phyloP scores from a whole-genome alignment of 2,888 invertebrate species.

The Ganaspis brasiliensis region DNA sequence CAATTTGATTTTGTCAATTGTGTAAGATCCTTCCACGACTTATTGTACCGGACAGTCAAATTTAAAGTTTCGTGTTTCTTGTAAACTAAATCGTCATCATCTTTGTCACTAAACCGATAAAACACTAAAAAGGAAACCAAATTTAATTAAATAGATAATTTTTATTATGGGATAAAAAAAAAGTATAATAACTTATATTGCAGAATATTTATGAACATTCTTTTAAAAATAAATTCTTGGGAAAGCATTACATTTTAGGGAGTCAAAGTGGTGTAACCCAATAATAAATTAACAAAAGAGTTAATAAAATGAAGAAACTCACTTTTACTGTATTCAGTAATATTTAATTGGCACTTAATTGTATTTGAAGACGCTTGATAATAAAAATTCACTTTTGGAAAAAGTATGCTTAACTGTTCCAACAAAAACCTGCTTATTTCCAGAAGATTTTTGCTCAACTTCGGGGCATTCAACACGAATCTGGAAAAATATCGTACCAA shows the following conservation, averaged over 20 bases:
- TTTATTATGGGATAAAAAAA: too few relatives aligned
- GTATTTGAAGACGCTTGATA: slow-evolving; percentile 73
- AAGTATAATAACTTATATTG: too few relatives aligned
- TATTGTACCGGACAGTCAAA: slow-evolving; percentile 84
- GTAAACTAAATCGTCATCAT: slow-evolving; percentile 73
- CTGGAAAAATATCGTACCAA: slow-evolving; percentile 79
- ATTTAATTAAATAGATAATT: background rate
- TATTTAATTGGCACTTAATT: slow-evolving; percentile 84
- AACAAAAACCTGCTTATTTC: slow-evolving; percentile 84
- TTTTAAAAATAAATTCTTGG: too few relatives aligned
- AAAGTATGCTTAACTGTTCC: slow-evolving; percentile 82
- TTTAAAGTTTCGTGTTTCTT: slow-evolving; percentile 83
- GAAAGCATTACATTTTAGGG: too few relatives aligned
- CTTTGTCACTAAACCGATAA: slow-evolving; percentile 78
- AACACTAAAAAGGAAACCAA: slow-evolving; percentile 67
- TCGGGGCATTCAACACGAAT: slow-evolving; percentile 87
- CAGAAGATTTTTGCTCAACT: slow-evolving; percentile 85
- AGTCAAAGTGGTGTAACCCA: too few relatives aligned
- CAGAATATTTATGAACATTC: too few relatives aligned
- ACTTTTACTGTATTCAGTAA: slow-evolving; percentile 85
- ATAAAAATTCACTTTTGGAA: slow-evolving; percentile 81
- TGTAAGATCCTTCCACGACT: slow-evolving; percentile 75
- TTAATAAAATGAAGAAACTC: slow-evolving; percentile 66
- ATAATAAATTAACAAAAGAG: slow-evolving; percentile 12
- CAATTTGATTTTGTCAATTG: slow-evolving; percentile 69